Evolutionary conservation across 2,113 vertebrate genomes (phyloP).

Genomic region (Mustelus asterias): DNA sequence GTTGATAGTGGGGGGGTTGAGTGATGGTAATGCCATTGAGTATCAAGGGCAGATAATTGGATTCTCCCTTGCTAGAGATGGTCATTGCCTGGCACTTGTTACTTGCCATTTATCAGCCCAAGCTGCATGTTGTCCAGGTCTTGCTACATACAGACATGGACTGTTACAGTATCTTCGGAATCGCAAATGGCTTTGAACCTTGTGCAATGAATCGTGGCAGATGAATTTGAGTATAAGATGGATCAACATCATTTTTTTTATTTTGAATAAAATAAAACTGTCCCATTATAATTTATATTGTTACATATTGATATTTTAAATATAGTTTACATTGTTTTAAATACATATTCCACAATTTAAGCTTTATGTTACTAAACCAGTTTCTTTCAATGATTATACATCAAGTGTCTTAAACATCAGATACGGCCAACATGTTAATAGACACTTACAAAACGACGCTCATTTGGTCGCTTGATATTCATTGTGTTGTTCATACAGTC

Average conservation of each 20-base stretch:
- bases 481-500: conserved; percentile 54
- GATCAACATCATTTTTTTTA: background rate
- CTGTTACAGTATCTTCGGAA: no score
- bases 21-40: no score
- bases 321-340: background rate
- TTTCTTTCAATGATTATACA: background rate
- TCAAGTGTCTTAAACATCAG: background rate
- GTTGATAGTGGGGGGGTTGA: no score
- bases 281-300: background rate
- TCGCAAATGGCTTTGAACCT: no score
- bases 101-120: no score
- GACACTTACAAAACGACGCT: conserved; percentile 76
- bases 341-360: background rate
- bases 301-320: background rate
- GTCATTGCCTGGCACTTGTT: no score
- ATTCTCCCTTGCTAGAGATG: no score
- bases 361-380: background rate
- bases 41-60: no score
- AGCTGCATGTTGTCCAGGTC: no score
- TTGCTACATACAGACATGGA: no score
- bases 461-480: conserved; percentile 64
- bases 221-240: background rate
- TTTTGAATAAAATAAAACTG: background rate
- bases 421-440: background rate
- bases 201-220: background rate